Percentiles rank a stretch among this genome's conserved stretches.
phyloP scores from a whole-genome alignment of 1,140 invertebrate species.

The Apis laboriosa region DNA sequence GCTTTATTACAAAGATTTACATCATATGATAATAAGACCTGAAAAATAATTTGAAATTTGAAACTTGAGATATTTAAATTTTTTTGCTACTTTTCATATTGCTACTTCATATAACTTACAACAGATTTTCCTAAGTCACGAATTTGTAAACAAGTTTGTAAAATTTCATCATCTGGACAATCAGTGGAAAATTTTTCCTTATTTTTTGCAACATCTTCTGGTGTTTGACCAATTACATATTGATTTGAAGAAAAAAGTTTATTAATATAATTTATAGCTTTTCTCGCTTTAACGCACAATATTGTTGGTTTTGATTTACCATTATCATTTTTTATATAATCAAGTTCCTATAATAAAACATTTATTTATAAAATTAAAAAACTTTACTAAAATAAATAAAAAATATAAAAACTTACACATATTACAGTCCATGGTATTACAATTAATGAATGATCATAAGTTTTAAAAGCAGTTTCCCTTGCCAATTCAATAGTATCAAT shows the following conservation, averaged over 20 bases:
- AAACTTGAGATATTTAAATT: not conserved
- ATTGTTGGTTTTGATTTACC: constrained; percentile 55
- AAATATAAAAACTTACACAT: constrained; percentile 62
- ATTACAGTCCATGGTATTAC: constrained; percentile 79
- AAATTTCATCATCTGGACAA: constrained; percentile 78
- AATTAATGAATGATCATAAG: constrained; percentile 71
- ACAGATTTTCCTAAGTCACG: constrained; percentile 62
- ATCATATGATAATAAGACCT: constrained; percentile 77
- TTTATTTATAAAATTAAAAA: constrained; percentile 6
- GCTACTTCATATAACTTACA: constrained; percentile 50
- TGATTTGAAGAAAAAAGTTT: constrained; percentile 73
- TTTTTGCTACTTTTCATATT: not conserved
- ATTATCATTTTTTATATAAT: constrained; percentile 75
- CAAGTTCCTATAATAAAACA: constrained; percentile 72
- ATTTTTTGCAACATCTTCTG: constrained; percentile 70
- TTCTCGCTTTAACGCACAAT: constrained; percentile 68
- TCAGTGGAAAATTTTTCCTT: constrained; percentile 68
- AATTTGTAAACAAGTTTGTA: constrained; percentile 78
- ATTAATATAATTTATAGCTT: constrained; percentile 74
- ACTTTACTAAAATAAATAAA: not conserved
- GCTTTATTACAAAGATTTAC: constrained; percentile 79
- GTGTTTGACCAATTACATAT: constrained; percentile 75
- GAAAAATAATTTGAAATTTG: constrained; percentile 15
- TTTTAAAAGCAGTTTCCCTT: constrained; percentile 67
- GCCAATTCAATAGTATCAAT: constrained; percentile 67